Evolutionary conservation across 2,113 vertebrate species (phyloP).

Genomic region (Piprites chloris): DNA sequence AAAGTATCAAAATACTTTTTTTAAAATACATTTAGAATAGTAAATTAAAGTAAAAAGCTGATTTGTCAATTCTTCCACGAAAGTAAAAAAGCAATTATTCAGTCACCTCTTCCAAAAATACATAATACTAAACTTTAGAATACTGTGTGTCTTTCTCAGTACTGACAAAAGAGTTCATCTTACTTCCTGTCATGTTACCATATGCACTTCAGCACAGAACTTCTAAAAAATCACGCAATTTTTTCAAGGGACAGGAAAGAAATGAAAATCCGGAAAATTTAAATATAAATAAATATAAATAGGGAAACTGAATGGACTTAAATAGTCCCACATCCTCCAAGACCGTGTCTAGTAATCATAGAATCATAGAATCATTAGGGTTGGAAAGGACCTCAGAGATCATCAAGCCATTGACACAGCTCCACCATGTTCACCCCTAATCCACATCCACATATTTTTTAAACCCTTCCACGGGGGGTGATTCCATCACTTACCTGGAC

Average conservation of each 20-base stretch:
- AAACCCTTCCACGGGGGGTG: neutral
- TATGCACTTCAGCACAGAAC: neutral
- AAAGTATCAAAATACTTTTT: neutral
- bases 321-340: neutral
- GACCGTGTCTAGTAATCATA: neutral
- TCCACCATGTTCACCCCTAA: neutral
- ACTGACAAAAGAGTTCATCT: neutral
- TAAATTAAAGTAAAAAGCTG: neutral
- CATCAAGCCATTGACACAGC: neutral
- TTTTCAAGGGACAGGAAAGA: neutral
- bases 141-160: neutral
- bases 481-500: neutral
- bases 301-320: neutral
- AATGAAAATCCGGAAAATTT: neutral
- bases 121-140: neutral
- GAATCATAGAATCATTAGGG: neutral
- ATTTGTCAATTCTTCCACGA: neutral
- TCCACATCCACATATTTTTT: neutral
- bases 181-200: neutral
- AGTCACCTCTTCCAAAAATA: neutral
- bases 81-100: neutral
- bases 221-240: neutral
- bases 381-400: neutral
- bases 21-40: neutral
- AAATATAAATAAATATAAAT: neutral